Percentiles rank a stretch among this genome's conserved stretches.
Conservation (phyloP, 1,140 invertebrate genomes). For the Gonioctena quinquepunctata region DNA sequence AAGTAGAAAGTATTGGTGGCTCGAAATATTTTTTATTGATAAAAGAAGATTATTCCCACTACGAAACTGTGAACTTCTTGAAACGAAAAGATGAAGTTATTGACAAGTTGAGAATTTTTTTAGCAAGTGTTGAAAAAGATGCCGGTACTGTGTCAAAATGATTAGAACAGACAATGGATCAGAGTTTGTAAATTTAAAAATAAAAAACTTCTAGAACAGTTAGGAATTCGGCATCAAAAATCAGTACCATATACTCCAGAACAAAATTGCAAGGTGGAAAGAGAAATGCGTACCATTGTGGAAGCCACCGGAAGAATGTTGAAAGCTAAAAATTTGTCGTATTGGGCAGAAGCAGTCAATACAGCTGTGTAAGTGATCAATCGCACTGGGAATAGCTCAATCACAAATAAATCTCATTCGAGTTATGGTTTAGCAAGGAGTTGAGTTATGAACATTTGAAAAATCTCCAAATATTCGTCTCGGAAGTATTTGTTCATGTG, state of each 20-base stretch:
- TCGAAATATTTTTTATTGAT: slow-evolving; percentile 49
- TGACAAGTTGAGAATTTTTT: slow-evolving; percentile 40
- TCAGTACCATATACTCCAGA: slow-evolving; percentile 55
- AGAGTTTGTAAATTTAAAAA: slow-evolving; percentile 52
- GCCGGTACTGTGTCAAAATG: slow-evolving; percentile 45
- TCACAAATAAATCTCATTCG: slow-evolving; percentile 47
- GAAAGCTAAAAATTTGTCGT: slow-evolving; percentile 32
- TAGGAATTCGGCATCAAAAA: slow-evolving; percentile 51
- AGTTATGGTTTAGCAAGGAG: slow-evolving; percentile 45
- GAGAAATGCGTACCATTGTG: slow-evolving; percentile 54
- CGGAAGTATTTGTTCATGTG: slow-evolving; percentile 48
- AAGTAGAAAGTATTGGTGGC: slow-evolving; percentile 38
- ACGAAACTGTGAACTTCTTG: slow-evolving; percentile 39
- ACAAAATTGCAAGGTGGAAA: slow-evolving; percentile 58
- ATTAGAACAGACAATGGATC: slow-evolving; percentile 57
- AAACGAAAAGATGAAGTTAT: slow-evolving; percentile 38
- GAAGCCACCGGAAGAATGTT: slow-evolving; percentile 55
- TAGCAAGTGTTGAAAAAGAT: slow-evolving; percentile 46
- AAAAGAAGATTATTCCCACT: slow-evolving; percentile 48
- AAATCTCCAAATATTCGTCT: too few relatives aligned
- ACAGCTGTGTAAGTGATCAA: slow-evolving; percentile 54
- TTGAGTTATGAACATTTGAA: too few relatives aligned
- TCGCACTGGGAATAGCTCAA: slow-evolving; percentile 47
- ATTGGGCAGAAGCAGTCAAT: slow-evolving; percentile 55
- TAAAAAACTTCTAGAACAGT: slow-evolving; percentile 36